phyloP scores from a whole-genome alignment of 2,113 vertebrate species.

The Cnemophilus loriae region DNA sequence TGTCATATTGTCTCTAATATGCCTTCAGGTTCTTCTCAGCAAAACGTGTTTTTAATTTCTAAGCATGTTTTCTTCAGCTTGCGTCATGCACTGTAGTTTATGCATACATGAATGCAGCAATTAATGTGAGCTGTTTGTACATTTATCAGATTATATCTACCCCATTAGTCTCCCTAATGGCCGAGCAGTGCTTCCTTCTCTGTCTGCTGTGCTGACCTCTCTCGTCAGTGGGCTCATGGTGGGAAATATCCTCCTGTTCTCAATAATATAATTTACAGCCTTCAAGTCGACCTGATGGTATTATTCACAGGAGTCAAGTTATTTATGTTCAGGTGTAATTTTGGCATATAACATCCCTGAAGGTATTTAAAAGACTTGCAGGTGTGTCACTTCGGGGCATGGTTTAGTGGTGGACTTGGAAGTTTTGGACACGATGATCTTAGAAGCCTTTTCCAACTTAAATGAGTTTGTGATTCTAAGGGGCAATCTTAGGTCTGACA shows the following conservation, averaged over 20 bases:
- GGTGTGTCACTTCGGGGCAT: neutral
- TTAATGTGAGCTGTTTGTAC: neutral
- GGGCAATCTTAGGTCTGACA: neutral
- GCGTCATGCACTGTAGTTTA: neutral
- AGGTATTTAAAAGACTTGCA: neutral
- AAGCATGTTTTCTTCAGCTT: neutral
- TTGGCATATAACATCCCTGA: neutral
- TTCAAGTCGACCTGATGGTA: neutral
- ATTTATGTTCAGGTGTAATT: neutral
- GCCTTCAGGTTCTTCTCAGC: neutral
- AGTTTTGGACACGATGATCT: accelerated
- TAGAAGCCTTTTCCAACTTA: neutral
- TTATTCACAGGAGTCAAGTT: neutral
- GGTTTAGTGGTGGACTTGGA: neutral
- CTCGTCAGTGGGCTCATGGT: neutral
- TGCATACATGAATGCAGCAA: neutral
- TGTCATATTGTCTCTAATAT: neutral
- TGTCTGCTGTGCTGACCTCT: neutral
- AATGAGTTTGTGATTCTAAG: neutral
- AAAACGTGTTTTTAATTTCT: neutral
- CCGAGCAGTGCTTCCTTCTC: neutral
- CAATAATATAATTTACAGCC: neutral
- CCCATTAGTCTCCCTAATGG: neutral
- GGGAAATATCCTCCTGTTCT: neutral
- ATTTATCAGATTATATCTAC: neutral